Base-by-base conservation (phyloP, 2,888 invertebrate species). In the Drosophila koepferae region DNA sequence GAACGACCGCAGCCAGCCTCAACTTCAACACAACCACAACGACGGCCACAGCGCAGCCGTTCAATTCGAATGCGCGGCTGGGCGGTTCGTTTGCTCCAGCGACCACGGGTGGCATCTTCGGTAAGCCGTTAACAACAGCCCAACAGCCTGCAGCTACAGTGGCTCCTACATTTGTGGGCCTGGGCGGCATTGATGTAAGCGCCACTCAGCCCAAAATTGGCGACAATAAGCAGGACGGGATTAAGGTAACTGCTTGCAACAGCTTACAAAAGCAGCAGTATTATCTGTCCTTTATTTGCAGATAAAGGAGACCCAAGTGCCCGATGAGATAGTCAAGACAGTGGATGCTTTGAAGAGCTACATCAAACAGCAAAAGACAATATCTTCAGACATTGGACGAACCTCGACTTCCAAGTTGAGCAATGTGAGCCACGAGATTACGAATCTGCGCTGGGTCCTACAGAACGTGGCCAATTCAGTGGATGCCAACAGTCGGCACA, bases 361-460 rank as follows among this genome's bases (percentile, higher is more conserved):
- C 92, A 96, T 98, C 0, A 98, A 98, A 93, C 96, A 96, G 67
- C 97, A 98, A 91, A 98, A 98, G 92, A 94, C 95, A 0, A 94
- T 96, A 41, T 96, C 96, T 72, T 97, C 97, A 1, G 97, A 97
- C 88, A 96, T 98, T 53, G 96, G 97, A 85, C 94, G 97, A 63
- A 95, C 94, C 0, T 95, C 95, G 1, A 94, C 91, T 0, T 90
- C 92, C 16, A 93, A 93, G 71, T 73, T 93, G 3, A 89, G 90
- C 14, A 93, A 90, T 72, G 92, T 93, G 0, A 89, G 90, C 10
- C 88, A 89, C 44, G 93, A 92, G 75, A 92, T 93, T 12, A 69
- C 88, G 49, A 90, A 87, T 31, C 72, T 93, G 2, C 90, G 91
- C 56, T 92, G 91, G 91, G 74, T 90, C 1, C 81, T 93, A 1